Conservation (phyloP, 2,113 vertebrate species). For the Noctilio leporinus region DNA sequence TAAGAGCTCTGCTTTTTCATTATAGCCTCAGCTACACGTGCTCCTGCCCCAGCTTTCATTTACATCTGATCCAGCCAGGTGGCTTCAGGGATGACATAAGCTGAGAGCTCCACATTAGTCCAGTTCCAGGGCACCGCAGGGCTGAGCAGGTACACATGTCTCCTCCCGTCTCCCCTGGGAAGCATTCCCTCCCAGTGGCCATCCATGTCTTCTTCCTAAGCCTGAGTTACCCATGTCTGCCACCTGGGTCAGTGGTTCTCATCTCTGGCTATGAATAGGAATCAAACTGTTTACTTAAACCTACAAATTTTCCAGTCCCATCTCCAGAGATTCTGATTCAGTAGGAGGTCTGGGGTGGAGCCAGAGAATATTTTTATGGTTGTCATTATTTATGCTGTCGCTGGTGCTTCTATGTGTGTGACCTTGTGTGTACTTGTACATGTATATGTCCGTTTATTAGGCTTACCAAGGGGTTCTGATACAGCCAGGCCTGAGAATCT, state of each 20-base stretch:
- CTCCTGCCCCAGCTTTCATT: background rate
- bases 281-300: background rate
- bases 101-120: background rate
- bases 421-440: background rate
- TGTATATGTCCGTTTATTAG: background rate
- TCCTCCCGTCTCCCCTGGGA: background rate
- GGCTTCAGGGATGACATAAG: background rate
- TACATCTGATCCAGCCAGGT: background rate
- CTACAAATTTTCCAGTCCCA: background rate
- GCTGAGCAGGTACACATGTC: background rate
- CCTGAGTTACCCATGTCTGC: background rate
- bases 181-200: background rate
- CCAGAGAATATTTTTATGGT: background rate
- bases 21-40: background rate
- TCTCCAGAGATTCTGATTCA: background rate
- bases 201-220: background rate
- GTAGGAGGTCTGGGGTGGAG: background rate
- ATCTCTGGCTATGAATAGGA: background rate
- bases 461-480: background rate
- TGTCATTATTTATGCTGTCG: background rate
- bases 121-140: background rate
- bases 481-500: background rate
- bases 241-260: background rate
- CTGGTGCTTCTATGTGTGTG: background rate
- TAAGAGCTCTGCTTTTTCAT: background rate